These are phyloP conservation scores for Lycocorax pyrrhopterus DNA, from an alignment of 2,113 vertebrate species.

Conservation along the genomic window DNA sequence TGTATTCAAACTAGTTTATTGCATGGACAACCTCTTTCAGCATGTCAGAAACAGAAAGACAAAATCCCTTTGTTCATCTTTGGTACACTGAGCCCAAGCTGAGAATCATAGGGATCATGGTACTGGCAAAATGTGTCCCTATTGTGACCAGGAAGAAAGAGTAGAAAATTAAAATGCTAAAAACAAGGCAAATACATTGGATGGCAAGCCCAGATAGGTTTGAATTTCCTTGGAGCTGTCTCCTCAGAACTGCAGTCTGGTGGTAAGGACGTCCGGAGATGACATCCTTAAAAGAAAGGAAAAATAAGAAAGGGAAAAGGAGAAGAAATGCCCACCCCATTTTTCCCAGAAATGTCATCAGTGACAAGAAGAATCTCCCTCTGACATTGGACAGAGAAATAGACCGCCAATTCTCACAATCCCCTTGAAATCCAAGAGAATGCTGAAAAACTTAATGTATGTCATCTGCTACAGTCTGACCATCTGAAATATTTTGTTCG, in stretches of 20 bases:
- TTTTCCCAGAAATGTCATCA: not conserved
- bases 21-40: not conserved
- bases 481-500: not conserved
- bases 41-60: not conserved
- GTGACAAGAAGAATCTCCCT: not conserved
- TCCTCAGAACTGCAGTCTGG: not conserved
- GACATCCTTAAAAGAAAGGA: not conserved
- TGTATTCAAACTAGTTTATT: not conserved
- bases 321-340: not conserved
- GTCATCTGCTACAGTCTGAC: not conserved
- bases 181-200: not conserved
- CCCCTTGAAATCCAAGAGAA: not conserved
- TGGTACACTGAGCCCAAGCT: not conserved
- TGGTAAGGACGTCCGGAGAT: not conserved
- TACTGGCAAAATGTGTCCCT: not conserved
- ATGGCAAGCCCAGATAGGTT: not conserved
- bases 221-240: not conserved
- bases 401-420: not conserved
- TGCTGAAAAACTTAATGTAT: not conserved
- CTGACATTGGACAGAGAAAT: not conserved
- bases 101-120: not conserved
- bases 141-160: not conserved
- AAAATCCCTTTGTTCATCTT: not conserved
- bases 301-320: not conserved
- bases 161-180: not conserved